Evolutionary conservation across 37 sponge, comb jelly and placozoan species (phyloP).

Genomic region (Ianthella basta): DNA sequence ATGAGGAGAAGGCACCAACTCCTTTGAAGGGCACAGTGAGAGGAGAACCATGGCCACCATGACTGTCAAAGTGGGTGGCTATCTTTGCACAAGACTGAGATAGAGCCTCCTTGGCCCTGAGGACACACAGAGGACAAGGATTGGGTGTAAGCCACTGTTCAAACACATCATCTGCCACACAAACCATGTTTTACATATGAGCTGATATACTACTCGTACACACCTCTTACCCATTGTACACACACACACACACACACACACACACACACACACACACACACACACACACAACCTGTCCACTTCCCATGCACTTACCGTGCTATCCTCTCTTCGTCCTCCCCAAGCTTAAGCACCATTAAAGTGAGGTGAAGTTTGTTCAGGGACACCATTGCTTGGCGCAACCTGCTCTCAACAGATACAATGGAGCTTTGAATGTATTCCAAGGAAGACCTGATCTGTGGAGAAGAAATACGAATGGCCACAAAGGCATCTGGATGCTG

Average conservation of each 20-base stretch:
- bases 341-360: conserved; percentile 45
- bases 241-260: background rate
- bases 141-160: too few species aligned
- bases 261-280: background rate
- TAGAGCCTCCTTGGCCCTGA: conserved; percentile 7
- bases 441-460: conserved; percentile 27
- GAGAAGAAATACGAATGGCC: conserved; percentile 49
- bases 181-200: background rate
- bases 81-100: background rate
- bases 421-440: conserved; percentile 39
- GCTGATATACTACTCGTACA: background rate
- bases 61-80: background rate
- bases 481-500: conserved; percentile 62
- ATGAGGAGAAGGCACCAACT: background rate
- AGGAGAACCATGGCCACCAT: background rate
- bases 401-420: conserved; percentile 18
- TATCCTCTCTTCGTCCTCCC: conserved; percentile 27
- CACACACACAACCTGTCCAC: background rate
- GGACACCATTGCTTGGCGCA: conserved; percentile 32
- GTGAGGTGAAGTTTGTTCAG: conserved; percentile 59
- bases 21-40: conserved; percentile 12
- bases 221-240: background rate
- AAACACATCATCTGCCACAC: background rate
- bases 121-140: background rate
- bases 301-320: conserved; percentile 23